Conservation (phyloP, 2,113 vertebrate species). For the Picathartes gymnocephalus region DNA sequence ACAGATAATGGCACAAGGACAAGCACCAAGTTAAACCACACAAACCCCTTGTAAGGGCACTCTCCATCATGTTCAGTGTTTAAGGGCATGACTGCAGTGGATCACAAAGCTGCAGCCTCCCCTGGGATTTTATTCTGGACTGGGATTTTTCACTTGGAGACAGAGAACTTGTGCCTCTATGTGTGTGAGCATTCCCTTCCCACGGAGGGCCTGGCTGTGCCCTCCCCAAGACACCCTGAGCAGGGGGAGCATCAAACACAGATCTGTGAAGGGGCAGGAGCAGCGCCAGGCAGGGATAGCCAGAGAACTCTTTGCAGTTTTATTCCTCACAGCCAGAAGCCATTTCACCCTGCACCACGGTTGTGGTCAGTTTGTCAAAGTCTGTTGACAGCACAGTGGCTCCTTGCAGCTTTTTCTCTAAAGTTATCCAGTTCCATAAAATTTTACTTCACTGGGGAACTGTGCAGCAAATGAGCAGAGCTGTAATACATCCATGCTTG, state of each 20-base stretch:
- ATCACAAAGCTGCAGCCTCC: background rate
- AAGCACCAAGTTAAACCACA: background rate
- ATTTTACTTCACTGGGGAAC: background rate
- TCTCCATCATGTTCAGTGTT: background rate
- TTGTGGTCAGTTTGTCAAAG: background rate
- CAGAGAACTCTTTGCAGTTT: background rate
- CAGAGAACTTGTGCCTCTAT: fast-evolving
- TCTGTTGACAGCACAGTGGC: background rate
- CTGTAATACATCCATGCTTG: background rate
- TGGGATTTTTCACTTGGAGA: background rate
- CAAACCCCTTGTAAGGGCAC: background rate
- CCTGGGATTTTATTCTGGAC: background rate
- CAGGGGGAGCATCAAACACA: fast-evolving
- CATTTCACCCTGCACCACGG: background rate
- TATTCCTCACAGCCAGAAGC: background rate
- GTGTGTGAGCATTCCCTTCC: background rate
- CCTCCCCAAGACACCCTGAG: background rate
- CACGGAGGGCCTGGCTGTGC: fast-evolving
- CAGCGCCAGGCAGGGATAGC: background rate
- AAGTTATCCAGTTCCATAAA: background rate
- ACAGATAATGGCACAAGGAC: fast-evolving
- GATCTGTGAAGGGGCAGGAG: background rate
- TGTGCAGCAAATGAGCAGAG: background rate
- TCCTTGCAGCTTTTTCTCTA: background rate
- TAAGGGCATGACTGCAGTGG: background rate